Evolutionary conservation across 2,888 invertebrate species (phyloP), one percentile per base, ranked within the genome.

Genomic region (Scelioninae gen. 2): DNA sequence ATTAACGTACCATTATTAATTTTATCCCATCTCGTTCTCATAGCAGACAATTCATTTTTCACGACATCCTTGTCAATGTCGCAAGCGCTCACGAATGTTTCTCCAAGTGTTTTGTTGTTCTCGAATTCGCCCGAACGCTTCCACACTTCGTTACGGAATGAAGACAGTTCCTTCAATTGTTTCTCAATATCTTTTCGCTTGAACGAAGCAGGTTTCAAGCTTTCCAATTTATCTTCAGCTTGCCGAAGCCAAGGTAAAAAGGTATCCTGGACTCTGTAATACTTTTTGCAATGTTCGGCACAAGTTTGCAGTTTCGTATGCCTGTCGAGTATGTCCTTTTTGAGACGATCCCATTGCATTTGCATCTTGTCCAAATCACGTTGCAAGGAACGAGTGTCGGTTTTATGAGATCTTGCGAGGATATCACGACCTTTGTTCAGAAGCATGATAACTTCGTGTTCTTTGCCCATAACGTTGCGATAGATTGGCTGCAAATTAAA

Each of bases 51-150:
- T 82, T 96, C 94, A 37, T 91, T 91, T 82, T 94, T 92, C 0
- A 98, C 94, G 1, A 94, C 91, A 48, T 96, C 96, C 83, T 96
- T 95, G 82, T 97, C 97, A 53, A 93, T 91, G 83, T 97, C 97
- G 78, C 96, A 96, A 46, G 94, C 91, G 0, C 92, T 91, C 53
- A 97, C 89, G 88, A 97, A 95, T 0, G 94, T 92, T 80, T 96
- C 96, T 0, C 97, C 97, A 2, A 95, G 87, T 0, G 92, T 92
- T 82, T 92, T 92, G 77, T 94, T 93, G 85, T 94, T 95, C 81
- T 97, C 97, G 81, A 93, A 96, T 86, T 97, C 97, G 7, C 96
- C 96, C 10, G 95, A 94, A 81, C 94, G 94, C 85, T 96, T 95
- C 93, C 96, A 94, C 0, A 97, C 92, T 80, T 97, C 97, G 81